A percentile compares a stretch with the other conserved stretches of the same genome.
These are phyloP conservation scores for Volucella inanis DNA, from an alignment of 2,888 invertebrate species.

Conservation along the genomic window DNA sequence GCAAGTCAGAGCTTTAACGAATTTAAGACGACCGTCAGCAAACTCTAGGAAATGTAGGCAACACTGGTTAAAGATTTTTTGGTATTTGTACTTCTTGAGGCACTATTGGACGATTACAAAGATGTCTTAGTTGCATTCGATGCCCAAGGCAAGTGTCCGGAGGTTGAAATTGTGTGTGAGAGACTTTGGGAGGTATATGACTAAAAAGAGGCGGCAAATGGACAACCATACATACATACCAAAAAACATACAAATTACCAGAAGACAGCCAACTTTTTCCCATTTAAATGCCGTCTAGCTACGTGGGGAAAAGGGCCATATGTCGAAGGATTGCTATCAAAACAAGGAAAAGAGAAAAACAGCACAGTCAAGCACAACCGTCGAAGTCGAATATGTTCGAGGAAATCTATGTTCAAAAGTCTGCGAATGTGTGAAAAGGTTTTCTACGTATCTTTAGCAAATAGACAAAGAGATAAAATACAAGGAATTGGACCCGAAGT, in stretches of 20 bases:
- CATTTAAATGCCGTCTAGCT: conserved; percentile 19
- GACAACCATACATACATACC: conserved; percentile 5
- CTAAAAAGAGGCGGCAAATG: no score
- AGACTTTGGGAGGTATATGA: no score
- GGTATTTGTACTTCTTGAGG: no score
- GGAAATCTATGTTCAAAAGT: conserved; percentile 1
- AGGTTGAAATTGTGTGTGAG: no score
- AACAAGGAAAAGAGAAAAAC: conserved; percentile 46
- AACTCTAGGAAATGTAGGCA: no score
- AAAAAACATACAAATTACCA: neutral
- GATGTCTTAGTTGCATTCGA: no score
- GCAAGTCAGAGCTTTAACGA: no score
- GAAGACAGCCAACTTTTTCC: conserved; percentile 10
- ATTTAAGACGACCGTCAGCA: no score
- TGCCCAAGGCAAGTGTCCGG: no score
- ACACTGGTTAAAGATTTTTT: no score
- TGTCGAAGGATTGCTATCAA: conserved; percentile 37
- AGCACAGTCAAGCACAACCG: neutral
- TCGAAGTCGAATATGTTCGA: conserved; percentile 12
- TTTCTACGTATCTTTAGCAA: conserved; percentile 28
- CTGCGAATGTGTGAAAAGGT: conserved; percentile 7
- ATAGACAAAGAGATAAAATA: conserved; percentile 18
- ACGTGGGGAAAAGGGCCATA: conserved; percentile 39
- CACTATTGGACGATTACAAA: no score
- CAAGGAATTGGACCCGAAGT: conserved; percentile 20